Conservation (phyloP, 2,888 invertebrate genomes). For the Scelioninae gen. 1 region DNA sequence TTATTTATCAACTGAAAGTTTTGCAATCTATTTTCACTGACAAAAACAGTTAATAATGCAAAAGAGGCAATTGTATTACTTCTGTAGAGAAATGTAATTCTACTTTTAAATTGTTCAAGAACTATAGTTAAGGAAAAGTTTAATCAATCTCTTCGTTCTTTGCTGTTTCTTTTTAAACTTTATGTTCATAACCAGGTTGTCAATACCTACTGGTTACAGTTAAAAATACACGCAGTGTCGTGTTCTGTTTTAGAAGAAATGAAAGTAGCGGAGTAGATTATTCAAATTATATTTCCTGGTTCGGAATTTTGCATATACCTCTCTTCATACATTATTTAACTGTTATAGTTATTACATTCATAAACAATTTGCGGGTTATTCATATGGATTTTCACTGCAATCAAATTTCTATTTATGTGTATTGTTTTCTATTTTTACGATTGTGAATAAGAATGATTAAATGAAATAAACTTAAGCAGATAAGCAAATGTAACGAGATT, state of each 20-base stretch:
- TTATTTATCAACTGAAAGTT: too few species aligned
- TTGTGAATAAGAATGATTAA: neutral
- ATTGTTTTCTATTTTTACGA: neutral
- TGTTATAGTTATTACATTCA: conserved; percentile 1
- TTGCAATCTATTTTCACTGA: too few species aligned
- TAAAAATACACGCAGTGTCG: conserved; percentile 24
- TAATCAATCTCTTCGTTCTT: conserved; percentile 7
- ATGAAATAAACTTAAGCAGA: too few species aligned
- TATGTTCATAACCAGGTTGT: conserved; percentile 46
- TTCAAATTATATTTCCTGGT: conserved; percentile 33
- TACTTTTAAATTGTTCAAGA: conserved; percentile 18
- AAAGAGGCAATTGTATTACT: neutral
- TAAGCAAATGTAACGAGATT: too few species aligned
- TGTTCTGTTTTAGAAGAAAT: conserved; percentile 20
- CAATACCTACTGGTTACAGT: conserved; percentile 28
- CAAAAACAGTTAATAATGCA: neutral
- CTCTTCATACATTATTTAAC: conserved; percentile 25
- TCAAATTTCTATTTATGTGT: neutral
- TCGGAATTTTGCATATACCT: conserved; percentile 15
- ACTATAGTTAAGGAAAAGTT: conserved; percentile 26
- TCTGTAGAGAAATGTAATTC: conserved; percentile 6
- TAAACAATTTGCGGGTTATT: conserved; percentile 7
- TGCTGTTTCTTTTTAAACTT: conserved; percentile 15
- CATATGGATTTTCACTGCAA: conserved; percentile 1
- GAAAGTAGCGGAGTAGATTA: conserved; percentile 11